Evolutionary conservation across 2,113 vertebrate genomes (phyloP), one percentile per base, ranked within the genome.

Genomic region (Peromyscus polionotus): DNA sequence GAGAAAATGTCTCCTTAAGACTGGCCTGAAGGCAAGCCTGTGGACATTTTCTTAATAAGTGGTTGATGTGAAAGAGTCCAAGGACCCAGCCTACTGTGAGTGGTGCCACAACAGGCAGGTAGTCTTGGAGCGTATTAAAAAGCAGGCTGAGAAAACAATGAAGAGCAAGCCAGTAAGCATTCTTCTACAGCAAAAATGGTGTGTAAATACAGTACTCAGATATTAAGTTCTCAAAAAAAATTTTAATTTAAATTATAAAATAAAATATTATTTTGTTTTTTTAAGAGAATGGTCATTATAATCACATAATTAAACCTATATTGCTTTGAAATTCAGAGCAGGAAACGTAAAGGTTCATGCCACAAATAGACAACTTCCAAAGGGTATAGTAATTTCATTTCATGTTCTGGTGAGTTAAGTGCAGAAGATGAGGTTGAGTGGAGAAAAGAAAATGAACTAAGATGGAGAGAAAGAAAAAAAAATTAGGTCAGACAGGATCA

Each of bases 291-390:
- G n/a, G 83, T 63, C 31, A 63, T 51, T n/a, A 51, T 51, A 81
- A 70, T 92, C 72, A 88, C 36, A 31, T 24, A 17, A 86, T 93
- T 61, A 42, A 39, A 77, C 5, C 61, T 68, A 61, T 2, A 51
- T 33, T 31, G 13, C 26, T 63, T 88, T 96, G 48, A 95, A 93
- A 94, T 73, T 81, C 65, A 91, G 73, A 94, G 17, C 83, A 87
- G 67, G 54, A 7, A 42, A 9, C 85, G 83, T 88, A 96, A 97
- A 90, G 76, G 16, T 68, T 73, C 16, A 92, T 48, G 36, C 39
- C 51, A 88, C 45, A 77, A 91, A 89, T 73, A 59, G 31, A 83
- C 8, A 68, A 31, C 42, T 65, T 93, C 22, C 67, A 54, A 87
- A 11, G 39, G 17, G 28, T 19, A n/a, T 8, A 33, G 42, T 73